Base-by-base conservation (phyloP, 2,888 invertebrate genomes). In the Didymodactylos carnosus region DNA sequence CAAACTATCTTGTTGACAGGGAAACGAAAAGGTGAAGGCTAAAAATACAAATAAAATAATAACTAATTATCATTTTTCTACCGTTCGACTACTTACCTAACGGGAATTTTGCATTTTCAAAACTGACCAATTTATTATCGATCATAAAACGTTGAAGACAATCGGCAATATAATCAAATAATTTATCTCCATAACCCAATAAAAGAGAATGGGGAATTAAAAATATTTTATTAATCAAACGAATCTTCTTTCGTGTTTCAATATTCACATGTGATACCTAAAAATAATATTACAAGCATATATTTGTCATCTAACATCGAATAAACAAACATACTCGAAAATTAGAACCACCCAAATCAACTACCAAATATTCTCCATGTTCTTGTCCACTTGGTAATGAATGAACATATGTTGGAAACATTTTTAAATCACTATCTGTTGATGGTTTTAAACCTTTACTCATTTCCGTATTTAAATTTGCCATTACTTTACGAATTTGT, bases 11-110 rank as follows among this genome's bases (percentile, higher is more conserved):
- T 95, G 94, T 77, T 86, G 86, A 78, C 94, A 86, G 0, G 95
- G 95, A 82, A 95, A 97, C 80, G 94, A 94, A 85, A 97, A 97
- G n/a, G 95, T 95, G 84, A 95, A 95, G 14, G 95, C 94, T 76
- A 95, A 86, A 0, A 94, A 92, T 77, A 16, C 6, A 51, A 35
- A 11, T 11, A 25, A 49, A 13, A 49, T 5, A 27, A 51, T 7
- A n/a, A 3, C 19, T 14, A 19, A 43, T 19, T 3, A 43, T 7
- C n/a, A n/a, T 19, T 43, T 43, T 43, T 13, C 6, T n/a, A 43
- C 6, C 3, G 4, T 43, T 43, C n/a, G 6, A 19, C 16, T 27
- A 25, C 53, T 35, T 62, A 62, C 62, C 62, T 62, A 62, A 62
- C 29, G 29, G 35, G n/a, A 62, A 62, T 62, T 35, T 62, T 35